phyloP scores from a whole-genome alignment of 2,888 invertebrate genomes.

The Formica aserva region DNA sequence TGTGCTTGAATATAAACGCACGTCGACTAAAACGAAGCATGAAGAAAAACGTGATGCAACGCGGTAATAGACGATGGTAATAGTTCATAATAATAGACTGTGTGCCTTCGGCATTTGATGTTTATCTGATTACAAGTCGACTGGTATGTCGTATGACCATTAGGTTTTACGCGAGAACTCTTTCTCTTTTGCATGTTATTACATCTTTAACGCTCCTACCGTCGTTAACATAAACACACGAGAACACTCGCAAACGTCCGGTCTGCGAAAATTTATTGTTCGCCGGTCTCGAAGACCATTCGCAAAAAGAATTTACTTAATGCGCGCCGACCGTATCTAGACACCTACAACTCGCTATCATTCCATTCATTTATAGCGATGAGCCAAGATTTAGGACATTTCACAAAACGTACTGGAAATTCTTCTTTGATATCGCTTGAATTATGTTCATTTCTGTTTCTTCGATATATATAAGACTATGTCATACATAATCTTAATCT shows the following conservation, averaged over 20 bases:
- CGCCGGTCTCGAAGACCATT: background rate
- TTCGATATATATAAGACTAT: background rate
- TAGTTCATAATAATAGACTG: conserved; percentile 42
- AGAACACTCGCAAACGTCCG: conserved; percentile 36
- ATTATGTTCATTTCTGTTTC: background rate
- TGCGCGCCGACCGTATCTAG: background rate
- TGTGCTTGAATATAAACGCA: background rate
- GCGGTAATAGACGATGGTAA: conserved; percentile 24
- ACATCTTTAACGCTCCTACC: conserved; percentile 12
- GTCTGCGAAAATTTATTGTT: conserved; percentile 47
- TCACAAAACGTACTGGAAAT: background rate
- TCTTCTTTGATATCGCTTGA: background rate
- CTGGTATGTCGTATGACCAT: conserved; percentile 34
- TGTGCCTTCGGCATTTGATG: conserved; percentile 39
- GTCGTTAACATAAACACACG: conserved; percentile 11
- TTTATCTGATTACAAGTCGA: conserved; percentile 42
- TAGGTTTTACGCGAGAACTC: conserved; percentile 38
- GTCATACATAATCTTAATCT: background rate
- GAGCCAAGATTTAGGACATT: background rate
- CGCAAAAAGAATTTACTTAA: conserved; percentile 24
- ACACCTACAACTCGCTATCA: conserved; percentile 12
- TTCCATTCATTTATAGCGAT: background rate
- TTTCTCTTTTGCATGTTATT: conserved; percentile 46
- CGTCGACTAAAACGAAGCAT: background rate
- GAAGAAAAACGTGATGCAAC: background rate